These are phyloP conservation scores for Lucilia sericata DNA, from an alignment of 1,140 invertebrate genomes.

Conservation along the genomic window DNA sequence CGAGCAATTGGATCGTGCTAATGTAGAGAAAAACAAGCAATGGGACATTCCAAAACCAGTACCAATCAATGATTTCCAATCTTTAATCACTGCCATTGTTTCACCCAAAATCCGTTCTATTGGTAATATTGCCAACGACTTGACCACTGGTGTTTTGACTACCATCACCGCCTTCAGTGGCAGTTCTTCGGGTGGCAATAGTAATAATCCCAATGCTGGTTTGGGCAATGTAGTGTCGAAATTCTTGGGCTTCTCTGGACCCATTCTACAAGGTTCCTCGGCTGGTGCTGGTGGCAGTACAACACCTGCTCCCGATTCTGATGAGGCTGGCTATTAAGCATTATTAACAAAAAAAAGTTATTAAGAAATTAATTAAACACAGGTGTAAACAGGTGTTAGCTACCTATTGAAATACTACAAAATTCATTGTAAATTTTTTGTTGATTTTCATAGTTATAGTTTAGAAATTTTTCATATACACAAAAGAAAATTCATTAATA, in stretches of 20 bases:
- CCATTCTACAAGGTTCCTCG: constrained; percentile 64
- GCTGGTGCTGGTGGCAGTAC: constrained; percentile 60
- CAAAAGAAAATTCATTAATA: too few species aligned
- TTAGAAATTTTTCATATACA: not conserved
- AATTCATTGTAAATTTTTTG: constrained; percentile 48
- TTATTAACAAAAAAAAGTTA: not conserved
- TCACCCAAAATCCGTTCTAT: constrained; percentile 74
- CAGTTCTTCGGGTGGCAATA: constrained; percentile 64
- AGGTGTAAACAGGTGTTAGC: constrained; percentile 10
- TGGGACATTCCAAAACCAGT: constrained; percentile 77
- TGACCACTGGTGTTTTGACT: constrained; percentile 70
- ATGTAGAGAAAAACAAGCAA: constrained; percentile 79
- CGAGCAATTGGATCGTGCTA: constrained; percentile 75
- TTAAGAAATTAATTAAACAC: constrained; percentile 11
- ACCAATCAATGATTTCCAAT: constrained; percentile 67
- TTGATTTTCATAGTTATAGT: constrained; percentile 44
- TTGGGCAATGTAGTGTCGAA: constrained; percentile 66
- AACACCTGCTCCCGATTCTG: constrained; percentile 59
- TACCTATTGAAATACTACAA: constrained; percentile 43
- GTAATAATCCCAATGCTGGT: constrained; percentile 63
- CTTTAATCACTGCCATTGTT: constrained; percentile 69
- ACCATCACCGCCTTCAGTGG: constrained; percentile 66
- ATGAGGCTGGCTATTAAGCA: constrained; percentile 62
- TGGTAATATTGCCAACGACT: constrained; percentile 71
- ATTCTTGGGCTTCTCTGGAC: constrained; percentile 65